Evolutionary conservation across 2,797 vertebrate genomes (phyloP).

Genomic region (Chloroceryle amazona): DNA sequence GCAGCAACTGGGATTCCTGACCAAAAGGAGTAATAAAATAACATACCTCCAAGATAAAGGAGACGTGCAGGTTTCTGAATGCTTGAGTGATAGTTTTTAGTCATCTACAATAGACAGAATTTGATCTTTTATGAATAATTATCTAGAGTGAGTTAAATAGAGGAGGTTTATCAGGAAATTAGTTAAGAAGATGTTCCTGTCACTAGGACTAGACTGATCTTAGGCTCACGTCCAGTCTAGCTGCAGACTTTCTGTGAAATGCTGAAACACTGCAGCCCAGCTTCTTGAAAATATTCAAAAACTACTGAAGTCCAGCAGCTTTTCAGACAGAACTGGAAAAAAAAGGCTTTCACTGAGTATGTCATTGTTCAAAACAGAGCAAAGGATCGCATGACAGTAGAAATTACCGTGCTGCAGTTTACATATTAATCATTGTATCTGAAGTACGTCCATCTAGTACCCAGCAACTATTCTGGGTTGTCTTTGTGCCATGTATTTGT

Average conservation of each 20-base stretch:
- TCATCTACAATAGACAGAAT: not conserved
- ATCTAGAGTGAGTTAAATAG: slow-evolving; percentile 21
- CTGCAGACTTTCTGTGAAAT: not conserved
- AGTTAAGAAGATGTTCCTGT: not conserved
- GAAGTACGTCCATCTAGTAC: not conserved
- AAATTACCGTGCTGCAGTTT: not conserved
- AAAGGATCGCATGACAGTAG: not conserved
- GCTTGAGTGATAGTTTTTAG: slow-evolving; percentile 46
- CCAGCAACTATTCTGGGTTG: not conserved
- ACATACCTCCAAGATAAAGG: slow-evolving; percentile 31
- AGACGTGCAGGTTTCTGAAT: slow-evolving; percentile 57
- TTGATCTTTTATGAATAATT: slow-evolving; percentile 36
- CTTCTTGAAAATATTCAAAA: not conserved
- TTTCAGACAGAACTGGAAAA: not conserved
- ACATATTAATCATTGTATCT: not conserved
- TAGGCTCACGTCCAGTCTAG: not conserved
- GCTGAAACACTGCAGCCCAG: not conserved
- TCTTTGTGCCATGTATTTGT: not conserved
- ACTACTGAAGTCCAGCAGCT: not conserved
- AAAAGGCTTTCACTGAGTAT: not conserved
- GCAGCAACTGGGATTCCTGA: slow-evolving; percentile 67
- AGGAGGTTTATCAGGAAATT: slow-evolving; percentile 41
- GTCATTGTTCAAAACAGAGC: not conserved
- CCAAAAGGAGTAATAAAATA: slow-evolving; percentile 60
- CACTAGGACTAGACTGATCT: not conserved